Evolutionary conservation across 1,140 invertebrate genomes (phyloP).

Genomic region (Nephila pilipes): DNA sequence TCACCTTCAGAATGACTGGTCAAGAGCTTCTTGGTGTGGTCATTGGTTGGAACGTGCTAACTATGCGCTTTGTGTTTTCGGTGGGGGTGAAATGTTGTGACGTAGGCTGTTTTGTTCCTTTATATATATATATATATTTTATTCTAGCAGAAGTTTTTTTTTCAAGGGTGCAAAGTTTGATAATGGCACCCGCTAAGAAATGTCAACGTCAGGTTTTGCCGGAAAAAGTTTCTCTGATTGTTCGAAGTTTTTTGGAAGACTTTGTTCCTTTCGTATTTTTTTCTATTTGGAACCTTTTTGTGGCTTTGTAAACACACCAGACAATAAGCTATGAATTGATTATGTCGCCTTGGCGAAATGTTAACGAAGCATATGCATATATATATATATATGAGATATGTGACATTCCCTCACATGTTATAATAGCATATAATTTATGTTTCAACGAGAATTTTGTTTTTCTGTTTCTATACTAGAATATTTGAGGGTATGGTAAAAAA

Average conservation of each 20-base stretch:
- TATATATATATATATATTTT: background rate
- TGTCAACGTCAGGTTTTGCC: conserved; percentile 17
- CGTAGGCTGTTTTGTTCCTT: conserved; percentile 41
- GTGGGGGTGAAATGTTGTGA: background rate
- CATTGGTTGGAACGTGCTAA: conserved; percentile 18
- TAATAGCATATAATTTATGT: no score
- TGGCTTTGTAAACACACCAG: no score
- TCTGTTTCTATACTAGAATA: no score
- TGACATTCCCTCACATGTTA: no score
- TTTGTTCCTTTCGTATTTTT: no score
- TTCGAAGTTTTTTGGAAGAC: background rate
- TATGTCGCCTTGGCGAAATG: no score
- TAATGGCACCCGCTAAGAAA: background rate
- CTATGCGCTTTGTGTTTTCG: background rate
- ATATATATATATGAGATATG: no score
- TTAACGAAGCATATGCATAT: no score
- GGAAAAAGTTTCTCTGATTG: background rate
- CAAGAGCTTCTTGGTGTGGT: background rate
- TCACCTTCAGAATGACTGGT: conserved; percentile 12
- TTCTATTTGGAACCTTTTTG: no score
- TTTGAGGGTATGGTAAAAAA: no score
- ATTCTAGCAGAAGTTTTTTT: background rate
- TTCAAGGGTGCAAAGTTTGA: conserved; percentile 23
- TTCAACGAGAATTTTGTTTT: no score
- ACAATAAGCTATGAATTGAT: no score